Evolutionary conservation across 2,113 vertebrate species (phyloP), one percentile per base, ranked within the genome.

Genomic region (Tyto alba): DNA sequence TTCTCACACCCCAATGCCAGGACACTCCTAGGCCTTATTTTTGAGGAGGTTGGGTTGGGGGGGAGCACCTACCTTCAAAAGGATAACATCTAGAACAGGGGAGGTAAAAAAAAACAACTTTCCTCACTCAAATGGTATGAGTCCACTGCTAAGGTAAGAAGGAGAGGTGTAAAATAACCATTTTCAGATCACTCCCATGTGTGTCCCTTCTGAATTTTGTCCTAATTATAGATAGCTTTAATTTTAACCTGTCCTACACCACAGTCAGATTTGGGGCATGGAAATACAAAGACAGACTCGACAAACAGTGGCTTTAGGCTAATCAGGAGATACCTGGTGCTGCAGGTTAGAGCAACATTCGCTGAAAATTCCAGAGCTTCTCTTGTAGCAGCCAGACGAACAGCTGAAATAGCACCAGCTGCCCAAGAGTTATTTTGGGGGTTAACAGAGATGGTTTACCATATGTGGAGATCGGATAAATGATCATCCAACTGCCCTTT

Each of bases 321-420:
- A 71, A 81, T 76, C 18, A 32, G 53, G n/a, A 93, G 53, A 40
- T 29, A 53, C 22, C 32, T 55, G 45, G 27, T 57, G 34, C 59
- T 47, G 23, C 55, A 88, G 26, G 18, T 71, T 7, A 48, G 14
- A 30, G 19, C 16, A 76, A 64, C 45, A 50, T n/a, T 72, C 34
- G 62, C 52, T 60, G 27, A 32, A 76, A 86, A 74, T 36, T 27
- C 21, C 1, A 7, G 10, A 52, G 64, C 73, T 66, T 78, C 79
- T 60, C 47, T 45, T 59, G 34, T 14, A 63, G 53, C 60, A 81
- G 68, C 14, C 40, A 62, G 43, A 60, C 25, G 41, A 90, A 77
- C 69, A 95, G 90, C 92, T 95, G 82, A 83, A 59, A 74, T 18
- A 85, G 36, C 27, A 93, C 47, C 68, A 86, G 90, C 88, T 92